These are phyloP conservation scores for Thumatha senex DNA, from an alignment of 2,888 invertebrate genomes.

Conservation along the genomic window DNA sequence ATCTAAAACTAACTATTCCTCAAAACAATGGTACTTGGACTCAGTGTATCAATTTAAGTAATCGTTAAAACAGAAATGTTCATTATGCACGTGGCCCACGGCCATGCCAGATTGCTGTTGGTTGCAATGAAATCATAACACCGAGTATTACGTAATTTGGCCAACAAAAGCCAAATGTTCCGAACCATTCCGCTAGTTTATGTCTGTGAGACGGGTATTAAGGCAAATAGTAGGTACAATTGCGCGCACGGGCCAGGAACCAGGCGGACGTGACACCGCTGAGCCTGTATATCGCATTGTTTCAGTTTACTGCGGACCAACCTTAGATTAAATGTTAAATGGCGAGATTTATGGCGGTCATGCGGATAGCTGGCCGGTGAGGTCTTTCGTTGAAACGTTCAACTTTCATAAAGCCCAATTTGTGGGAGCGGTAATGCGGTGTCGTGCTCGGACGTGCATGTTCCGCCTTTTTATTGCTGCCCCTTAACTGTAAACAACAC, in stretches of 20 bases:
- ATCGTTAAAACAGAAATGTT: conserved; percentile 34
- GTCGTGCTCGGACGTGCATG: conserved; percentile 74
- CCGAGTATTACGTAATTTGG: conserved; percentile 71
- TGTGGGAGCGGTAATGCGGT: conserved; percentile 70
- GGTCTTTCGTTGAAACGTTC: conserved; percentile 75
- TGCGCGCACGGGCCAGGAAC: conserved; percentile 75
- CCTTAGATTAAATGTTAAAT: conserved; percentile 75
- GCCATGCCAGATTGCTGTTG: conserved; percentile 34
- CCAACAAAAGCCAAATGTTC: conserved; percentile 74
- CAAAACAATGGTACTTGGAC: conserved; percentile 13
- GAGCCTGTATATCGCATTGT: conserved; percentile 74
- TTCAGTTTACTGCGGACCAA: conserved; percentile 75
- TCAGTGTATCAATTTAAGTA: conserved; percentile 35
- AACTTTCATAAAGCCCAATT: conserved; percentile 78
- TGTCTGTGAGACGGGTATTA: conserved; percentile 73
- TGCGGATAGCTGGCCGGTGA: conserved; percentile 63
- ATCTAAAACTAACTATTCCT: conserved; percentile 51
- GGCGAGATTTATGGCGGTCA: conserved; percentile 73
- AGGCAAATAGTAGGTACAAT: conserved; percentile 78
- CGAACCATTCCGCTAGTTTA: conserved; percentile 72
- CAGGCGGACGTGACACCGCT: conserved; percentile 64
- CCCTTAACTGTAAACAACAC: conserved; percentile 80
- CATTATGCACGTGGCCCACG: conserved; percentile 37
- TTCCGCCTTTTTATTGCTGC: conserved; percentile 81
- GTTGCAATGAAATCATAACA: conserved; percentile 70